Conservation (phyloP, 2,888 invertebrate species). For the Cheilosia soror region DNA sequence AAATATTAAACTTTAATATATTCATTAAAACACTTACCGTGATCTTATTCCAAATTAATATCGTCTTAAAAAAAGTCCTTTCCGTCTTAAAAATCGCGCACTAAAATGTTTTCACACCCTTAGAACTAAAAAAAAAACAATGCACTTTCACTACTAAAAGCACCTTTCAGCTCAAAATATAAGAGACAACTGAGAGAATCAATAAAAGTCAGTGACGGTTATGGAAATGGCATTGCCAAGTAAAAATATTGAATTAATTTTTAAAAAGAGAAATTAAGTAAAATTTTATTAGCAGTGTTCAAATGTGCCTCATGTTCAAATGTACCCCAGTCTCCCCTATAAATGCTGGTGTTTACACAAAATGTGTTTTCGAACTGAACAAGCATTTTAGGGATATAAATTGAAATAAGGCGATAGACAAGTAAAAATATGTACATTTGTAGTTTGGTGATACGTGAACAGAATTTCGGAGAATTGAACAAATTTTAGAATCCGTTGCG, state of each 20-base stretch:
- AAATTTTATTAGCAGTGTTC: conserved; percentile 3
- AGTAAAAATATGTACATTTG: too few species aligned
- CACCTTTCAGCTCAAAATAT: conserved; percentile 4
- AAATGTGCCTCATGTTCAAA: not conserved
- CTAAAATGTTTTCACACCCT: conserved; percentile 8
- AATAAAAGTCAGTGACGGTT: conserved; percentile 21
- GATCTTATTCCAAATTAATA: conserved; percentile 15
- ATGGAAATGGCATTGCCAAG: conserved; percentile 18
- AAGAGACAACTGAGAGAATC: conserved; percentile 17
- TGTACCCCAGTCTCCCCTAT: not conserved
- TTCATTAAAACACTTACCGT: conserved; percentile 21
- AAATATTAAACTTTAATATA: conserved; percentile 17
- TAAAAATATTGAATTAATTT: conserved; percentile 19
- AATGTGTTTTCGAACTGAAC: too few species aligned
- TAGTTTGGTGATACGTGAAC: too few species aligned
- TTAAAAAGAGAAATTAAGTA: conserved; percentile 10
- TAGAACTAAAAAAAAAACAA: not conserved
- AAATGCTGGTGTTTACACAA: too few species aligned
- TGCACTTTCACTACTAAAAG: not conserved
- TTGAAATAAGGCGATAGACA: too few species aligned
- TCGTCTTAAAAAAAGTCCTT: conserved; percentile 21
- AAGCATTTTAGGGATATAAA: too few species aligned
- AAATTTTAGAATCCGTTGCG: too few species aligned
- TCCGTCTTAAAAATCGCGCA: too few species aligned
- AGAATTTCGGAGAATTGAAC: too few species aligned